Percentiles rank a stretch among this genome's conserved stretches.
These are phyloP conservation scores for Graptemys geographica DNA, from an alignment of 2,797 vertebrate species.

Conservation along the genomic window DNA sequence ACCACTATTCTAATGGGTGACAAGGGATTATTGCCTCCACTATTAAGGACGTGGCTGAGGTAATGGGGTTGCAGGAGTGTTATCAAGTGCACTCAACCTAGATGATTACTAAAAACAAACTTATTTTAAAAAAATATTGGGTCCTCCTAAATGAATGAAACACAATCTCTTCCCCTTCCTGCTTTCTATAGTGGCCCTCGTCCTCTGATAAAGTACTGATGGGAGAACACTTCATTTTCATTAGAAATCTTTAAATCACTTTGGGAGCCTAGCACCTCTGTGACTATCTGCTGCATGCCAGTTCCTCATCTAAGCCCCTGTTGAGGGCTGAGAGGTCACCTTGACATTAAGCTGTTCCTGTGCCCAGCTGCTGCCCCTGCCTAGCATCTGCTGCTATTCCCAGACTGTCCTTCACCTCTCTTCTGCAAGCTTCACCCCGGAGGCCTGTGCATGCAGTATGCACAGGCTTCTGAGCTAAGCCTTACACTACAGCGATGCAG, in stretches of 20 bases:
- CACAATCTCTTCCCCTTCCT: not conserved
- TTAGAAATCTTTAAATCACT: not conserved
- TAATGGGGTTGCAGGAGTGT: not conserved
- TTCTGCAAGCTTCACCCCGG: accelerated
- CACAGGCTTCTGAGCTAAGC: not conserved
- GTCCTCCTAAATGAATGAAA: not conserved
- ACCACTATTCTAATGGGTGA: not conserved
- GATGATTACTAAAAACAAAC: not conserved
- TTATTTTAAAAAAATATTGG: conserved; percentile 27
- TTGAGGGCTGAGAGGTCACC: not conserved
- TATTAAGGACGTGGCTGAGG: not conserved
- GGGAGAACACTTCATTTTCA: conserved; percentile 34
- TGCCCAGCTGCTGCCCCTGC: not conserved
- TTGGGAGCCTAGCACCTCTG: not conserved
- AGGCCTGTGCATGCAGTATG: accelerated
- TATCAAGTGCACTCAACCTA: not conserved
- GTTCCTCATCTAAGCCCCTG: not conserved
- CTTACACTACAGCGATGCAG: accelerated
- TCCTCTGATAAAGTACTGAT: not conserved
- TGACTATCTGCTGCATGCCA: not conserved
- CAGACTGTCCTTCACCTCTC: not conserved
- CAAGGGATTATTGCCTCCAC: not conserved
- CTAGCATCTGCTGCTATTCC: not conserved
- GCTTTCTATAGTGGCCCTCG: not conserved
- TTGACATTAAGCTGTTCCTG: not conserved